A percentile compares a stretch with the other conserved stretches of the same genome.
Conservation (phyloP, 2,888 invertebrate species). For the Hesperia comma region DNA sequence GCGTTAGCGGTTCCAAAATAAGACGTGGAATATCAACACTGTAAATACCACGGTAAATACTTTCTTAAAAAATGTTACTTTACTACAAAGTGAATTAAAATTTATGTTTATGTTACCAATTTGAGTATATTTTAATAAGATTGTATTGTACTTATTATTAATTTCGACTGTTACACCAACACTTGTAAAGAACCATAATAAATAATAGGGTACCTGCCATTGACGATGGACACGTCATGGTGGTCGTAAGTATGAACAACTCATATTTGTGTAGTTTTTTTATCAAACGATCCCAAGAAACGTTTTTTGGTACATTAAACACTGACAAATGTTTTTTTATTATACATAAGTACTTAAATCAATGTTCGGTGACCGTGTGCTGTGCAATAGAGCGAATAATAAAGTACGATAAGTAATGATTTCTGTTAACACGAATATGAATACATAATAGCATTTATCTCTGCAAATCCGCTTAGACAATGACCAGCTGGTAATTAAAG, state of each 20-base stretch:
- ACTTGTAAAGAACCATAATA: background rate
- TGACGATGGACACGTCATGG: background rate
- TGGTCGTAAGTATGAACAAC: background rate
- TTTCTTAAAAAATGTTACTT: no score
- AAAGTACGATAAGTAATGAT: slow-evolving; percentile 1
- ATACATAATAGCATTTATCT: background rate
- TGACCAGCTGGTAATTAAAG: background rate
- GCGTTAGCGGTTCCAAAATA: slow-evolving; percentile 53
- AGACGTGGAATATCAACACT: no score
- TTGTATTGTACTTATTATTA: background rate
- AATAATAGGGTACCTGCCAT: background rate
- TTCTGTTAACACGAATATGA: slow-evolving; percentile 3
- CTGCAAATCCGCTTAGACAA: slow-evolving; percentile 4
- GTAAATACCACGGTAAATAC: no score
- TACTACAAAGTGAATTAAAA: no score
- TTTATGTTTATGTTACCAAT: background rate
- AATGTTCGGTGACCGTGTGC: slow-evolving; percentile 5
- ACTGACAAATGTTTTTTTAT: background rate
- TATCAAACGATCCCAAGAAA: background rate
- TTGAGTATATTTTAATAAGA: background rate
- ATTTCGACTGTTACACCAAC: background rate
- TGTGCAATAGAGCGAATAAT: slow-evolving; percentile 6
- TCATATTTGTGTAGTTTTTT: slow-evolving; percentile 1
- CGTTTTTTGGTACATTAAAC: background rate
- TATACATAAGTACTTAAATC: background rate